phyloP scores from a whole-genome alignment of 2,888 invertebrate species.

The Anarsia innoxiella region DNA sequence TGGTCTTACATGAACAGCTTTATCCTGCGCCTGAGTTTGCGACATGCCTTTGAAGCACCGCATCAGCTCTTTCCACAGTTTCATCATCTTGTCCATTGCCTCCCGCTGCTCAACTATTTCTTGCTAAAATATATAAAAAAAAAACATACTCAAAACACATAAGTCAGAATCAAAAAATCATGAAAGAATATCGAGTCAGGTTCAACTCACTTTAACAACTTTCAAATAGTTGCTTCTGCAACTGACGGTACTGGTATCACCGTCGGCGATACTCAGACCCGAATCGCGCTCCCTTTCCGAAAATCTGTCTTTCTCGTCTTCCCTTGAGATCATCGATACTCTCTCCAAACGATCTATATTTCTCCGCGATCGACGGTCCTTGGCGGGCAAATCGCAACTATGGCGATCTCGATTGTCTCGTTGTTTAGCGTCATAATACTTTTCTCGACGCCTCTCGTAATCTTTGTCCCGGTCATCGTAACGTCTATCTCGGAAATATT shows the following conservation, averaged over 20 bases:
- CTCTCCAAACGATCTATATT: conserved; percentile 47
- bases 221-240: conserved; percentile 56
- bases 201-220: conserved; percentile 56
- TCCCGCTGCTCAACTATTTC: conserved; percentile 64
- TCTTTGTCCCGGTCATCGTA: conserved; percentile 25
- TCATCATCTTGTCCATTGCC: conserved; percentile 71
- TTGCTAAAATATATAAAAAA: conserved; percentile 34
- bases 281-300: conserved; percentile 62
- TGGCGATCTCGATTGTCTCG: conserved; percentile 23
- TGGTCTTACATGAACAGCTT: conserved; percentile 41
- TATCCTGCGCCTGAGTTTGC: conserved; percentile 40
- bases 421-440: conserved; percentile 35
- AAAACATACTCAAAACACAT: not conserved
- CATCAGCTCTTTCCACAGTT: conserved; percentile 67
- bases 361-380: conserved; percentile 35
- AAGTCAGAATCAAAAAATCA: too few species aligned
- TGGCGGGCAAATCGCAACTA: conserved; percentile 19
- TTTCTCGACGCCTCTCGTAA: not conserved
- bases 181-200: too few species aligned
- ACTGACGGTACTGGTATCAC: conserved; percentile 55
- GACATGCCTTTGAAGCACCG: conserved; percentile 61
- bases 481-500: conserved; percentile 25
- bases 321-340: conserved; percentile 47
- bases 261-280: conserved; percentile 58
- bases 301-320: conserved; percentile 44